phyloP scores from a whole-genome alignment of 1,140 invertebrate genomes.

The Rhopalosiphum padi region DNA sequence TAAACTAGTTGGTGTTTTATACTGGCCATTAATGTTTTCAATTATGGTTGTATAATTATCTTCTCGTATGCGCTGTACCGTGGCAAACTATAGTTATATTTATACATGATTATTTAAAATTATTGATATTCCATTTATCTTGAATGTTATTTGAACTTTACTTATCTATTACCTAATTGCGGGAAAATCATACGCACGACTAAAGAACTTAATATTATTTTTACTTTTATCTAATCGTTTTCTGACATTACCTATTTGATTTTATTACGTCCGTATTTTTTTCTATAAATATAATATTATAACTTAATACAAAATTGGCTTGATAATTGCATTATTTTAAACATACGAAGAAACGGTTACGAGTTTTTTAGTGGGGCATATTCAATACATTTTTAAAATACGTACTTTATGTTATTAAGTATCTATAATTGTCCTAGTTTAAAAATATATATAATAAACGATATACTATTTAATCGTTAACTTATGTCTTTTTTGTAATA shows the following conservation, averaged over 20 bases:
- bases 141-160: not conserved
- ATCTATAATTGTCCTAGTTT: not conserved
- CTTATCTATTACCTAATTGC: not conserved
- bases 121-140: not conserved
- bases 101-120: not conserved
- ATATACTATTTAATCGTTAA: not conserved
- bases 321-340: not conserved
- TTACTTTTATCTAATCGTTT: not conserved
- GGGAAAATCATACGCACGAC: not conserved
- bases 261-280: not conserved
- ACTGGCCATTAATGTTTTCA: not conserved
- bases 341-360: not conserved
- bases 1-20: not conserved
- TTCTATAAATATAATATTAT: no score
- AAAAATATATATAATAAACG: not conserved
- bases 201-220: not conserved
- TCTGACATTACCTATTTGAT: not conserved
- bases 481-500: not conserved
- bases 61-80: not conserved
- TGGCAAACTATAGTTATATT: not conserved
- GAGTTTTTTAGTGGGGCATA: not conserved
- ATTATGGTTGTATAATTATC: not conserved
- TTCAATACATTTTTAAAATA: not conserved
- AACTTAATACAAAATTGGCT: not conserved
- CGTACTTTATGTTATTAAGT: not conserved